Evolutionary conservation across 2,888 invertebrate species (phyloP), one percentile per base, ranked within the genome.

Genomic region (Leptinotarsa haldemani): DNA sequence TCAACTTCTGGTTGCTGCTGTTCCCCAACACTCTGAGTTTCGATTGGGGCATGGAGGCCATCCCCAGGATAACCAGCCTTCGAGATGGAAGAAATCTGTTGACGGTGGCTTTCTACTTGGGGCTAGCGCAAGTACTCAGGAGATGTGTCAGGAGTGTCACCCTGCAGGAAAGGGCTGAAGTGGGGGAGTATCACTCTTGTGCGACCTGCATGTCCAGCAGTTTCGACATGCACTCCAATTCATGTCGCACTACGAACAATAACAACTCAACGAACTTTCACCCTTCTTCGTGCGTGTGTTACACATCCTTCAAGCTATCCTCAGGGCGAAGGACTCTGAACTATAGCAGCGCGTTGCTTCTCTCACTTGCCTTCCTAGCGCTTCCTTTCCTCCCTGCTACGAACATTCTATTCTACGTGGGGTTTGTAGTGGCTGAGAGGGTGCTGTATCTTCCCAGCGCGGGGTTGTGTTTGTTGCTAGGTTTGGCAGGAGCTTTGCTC

Each of bases 11-110:
- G 87, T 91, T 98, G 83, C 90, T 98, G 75, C 86, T 98, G 56
- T 96, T 93, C 87, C 98, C 98, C 7, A 91, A 92, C 81, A 93
- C 93, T 80, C 90, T 99, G 71, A 97, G 97, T 87, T 99, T 98
- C 89, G 98, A 99, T 88, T 99, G 98, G 99, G 97, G 98, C 40
- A 98, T 99, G 98, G 97, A 97, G 82, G 94, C 98, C 1, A 93
- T 99, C 83, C 97, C 97, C 12, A 91, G 95, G 76, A 92, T 99
- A 81, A 93, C 93, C 65, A 91, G 92, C 46, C 81, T 95, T 20
- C 89, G 92, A 82, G 98, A 99, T 87, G 89, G 90, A 5, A 91
- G 98, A 78, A 97, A 97, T 87, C 86, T 95, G 71, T 90, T 92
- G 77, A 93, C 95, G 4, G 84, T 93, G 25, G 88, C 92, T 75